Base-by-base conservation (phyloP, 2,797 vertebrate genomes). In the Columba guinea region DNA sequence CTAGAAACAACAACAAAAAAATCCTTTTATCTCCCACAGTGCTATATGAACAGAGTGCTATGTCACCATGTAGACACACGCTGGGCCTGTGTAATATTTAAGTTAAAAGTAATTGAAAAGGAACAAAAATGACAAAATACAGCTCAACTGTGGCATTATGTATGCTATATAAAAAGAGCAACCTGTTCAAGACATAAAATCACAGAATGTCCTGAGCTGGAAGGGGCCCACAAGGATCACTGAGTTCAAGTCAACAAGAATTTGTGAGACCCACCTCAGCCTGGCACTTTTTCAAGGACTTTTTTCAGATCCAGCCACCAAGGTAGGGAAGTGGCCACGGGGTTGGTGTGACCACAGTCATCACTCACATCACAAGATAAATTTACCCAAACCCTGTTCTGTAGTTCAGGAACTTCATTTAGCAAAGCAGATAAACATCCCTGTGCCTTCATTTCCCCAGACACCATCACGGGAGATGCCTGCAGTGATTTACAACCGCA, bases 401-500 rank as follows among this genome's bases (percentile, higher is more conserved):
- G 13, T 3, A 20, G 30, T 6, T 63, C 28, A 21, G 65, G 48
- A 59, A 5, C 37, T n/a, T 63, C 11, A 12, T n/a, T n/a, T 20
- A 39, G 34, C 30, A 30, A n/a, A 71, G 44, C 44, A 20, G 12
- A 22, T 8, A 4, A 46, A 32, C 28, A 46, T 16, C 2, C 0
- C 0, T 0, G 2, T 48, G 48, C 68, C 41, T 63, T 51, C 16
- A 1, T 41, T 62, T 26, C 59, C 78, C 3, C 5, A 13, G 64
- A 0, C 5, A 2, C n/a, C 12, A 1, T 8, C 51, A 17, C 4
- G 24, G 76, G 3, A 59, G 41, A 15, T 8, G 9, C 19, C 46
- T 10, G 26, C 44, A 13, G 26, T 9, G 44, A 8, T 5, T 7
- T 3, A 0, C 1, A 34, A 7, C 30, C 32, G 4, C 9, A 2